Evolutionary conservation across 2,113 vertebrate species (phyloP), one percentile per base, ranked within the genome.

Genomic region (Bubo blakistoni): DNA sequence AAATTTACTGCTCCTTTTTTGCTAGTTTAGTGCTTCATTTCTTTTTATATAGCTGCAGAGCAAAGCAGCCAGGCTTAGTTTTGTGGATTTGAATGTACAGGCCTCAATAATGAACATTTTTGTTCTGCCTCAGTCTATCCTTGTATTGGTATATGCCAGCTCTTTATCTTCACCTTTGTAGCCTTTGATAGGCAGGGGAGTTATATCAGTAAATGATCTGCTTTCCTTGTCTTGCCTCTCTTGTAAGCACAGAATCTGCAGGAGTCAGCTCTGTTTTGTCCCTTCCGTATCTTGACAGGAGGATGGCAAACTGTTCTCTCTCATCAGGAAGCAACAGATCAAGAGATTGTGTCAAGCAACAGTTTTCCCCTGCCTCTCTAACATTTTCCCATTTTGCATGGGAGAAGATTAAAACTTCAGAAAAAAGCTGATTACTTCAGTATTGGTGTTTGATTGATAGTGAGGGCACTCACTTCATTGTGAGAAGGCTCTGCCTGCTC

Each of bases 21-120:
- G 32, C 69, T 46, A 55, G 38, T 92, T 95, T 86, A 94, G 42
- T 89, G 70, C 78, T 90, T 94, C 29, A 67, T 95, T 86, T 92
- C 38, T 89, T 95, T 96, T 92, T 85, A 65, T 86, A n/a, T 77
- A 62, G 63, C 79, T 87, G 30, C 38, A 83, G 51, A 90, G 74
- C 11, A 83, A 67, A 95, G 46, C 38, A 91, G 27, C 20, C n/a
- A 54, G 38, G 10, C 44, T 92, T 88, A 59, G 36, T 83, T 94
- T 82, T 82, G 52, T 69, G 58, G 54, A 58, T 78, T 86, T 86
- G 34, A 91, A 87, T 57, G 61, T 71, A 59, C 36, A 74, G 42
- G 27, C 47, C 40, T 86, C 59, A 78, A 32, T 66, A 90, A 5
- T 26, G 46, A 69, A 62, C 9, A 40, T 66, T 80, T 91, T 93